These are phyloP conservation scores for Pseudopodoces humilis DNA, from an alignment of 2,113 vertebrate species.

Conservation along the genomic window DNA sequence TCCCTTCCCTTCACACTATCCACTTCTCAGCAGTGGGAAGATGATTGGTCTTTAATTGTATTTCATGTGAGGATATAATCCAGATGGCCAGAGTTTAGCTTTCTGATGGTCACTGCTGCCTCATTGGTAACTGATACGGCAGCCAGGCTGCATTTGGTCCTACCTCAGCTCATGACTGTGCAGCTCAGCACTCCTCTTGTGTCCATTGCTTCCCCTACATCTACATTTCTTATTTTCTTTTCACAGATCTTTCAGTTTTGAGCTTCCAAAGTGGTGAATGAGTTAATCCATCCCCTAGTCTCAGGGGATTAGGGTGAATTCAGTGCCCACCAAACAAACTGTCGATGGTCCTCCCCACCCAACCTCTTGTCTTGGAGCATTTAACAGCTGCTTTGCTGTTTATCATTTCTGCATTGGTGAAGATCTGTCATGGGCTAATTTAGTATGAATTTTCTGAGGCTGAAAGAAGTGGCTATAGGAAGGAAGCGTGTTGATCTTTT, in stretches of 20 bases:
- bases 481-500: neutral
- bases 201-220: neutral
- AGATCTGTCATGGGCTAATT: neutral
- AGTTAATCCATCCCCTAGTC: neutral
- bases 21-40: neutral
- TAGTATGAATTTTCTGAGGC: neutral
- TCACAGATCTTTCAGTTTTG: neutral
- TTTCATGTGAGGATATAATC: neutral
- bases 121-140: neutral
- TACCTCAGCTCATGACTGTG: neutral
- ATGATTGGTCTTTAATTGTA: neutral
- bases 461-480: neutral
- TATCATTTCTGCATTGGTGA: neutral
- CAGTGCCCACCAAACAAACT: neutral
- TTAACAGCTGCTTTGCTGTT: neutral
- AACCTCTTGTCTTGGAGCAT: neutral
- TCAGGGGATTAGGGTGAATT: neutral
- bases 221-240: neutral
- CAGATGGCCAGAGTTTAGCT: neutral
- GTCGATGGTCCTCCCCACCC: too few species aligned
- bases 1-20: neutral
- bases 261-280: neutral
- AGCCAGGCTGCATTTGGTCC: neutral
- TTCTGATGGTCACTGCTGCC: neutral
- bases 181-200: neutral